Percentiles rank a stretch among this genome's conserved stretches.
Evolutionary conservation across 2,888 invertebrate genomes (phyloP).

Genomic region (Himalopsyche kuldschensis): DNA sequence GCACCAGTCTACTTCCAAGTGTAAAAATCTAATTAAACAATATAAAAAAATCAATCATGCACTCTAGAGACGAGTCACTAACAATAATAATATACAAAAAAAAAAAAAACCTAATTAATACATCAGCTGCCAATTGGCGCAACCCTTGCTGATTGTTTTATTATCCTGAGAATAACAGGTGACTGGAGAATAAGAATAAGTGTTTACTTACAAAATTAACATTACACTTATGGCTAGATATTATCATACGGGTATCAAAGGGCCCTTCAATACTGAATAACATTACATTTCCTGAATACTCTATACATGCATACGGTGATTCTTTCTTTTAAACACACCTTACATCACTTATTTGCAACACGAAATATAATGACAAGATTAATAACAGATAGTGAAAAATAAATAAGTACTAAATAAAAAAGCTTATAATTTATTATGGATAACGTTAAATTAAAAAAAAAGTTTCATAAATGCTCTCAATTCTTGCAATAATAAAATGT

Average conservation of each 20-base stretch:
- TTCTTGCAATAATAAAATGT: not conserved
- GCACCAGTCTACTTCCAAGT: conserved; percentile 32
- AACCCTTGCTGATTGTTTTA: conserved; percentile 3
- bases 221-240: not conserved
- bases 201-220: not conserved
- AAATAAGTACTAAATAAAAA: conserved; percentile 1
- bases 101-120: not conserved
- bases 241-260: not conserved
- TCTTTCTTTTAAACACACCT: not conserved
- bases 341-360: not conserved
- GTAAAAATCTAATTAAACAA: not conserved
- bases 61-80: not conserved
- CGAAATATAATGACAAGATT: not conserved
- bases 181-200: not conserved
- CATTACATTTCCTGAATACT: not conserved
- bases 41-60: not conserved
- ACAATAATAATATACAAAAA: not conserved
- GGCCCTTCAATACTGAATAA: not conserved
- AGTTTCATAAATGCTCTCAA: not conserved
- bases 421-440: not conserved
- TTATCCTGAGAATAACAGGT: not conserved
- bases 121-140: conserved; percentile 9
- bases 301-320: not conserved
- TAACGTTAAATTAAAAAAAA: not conserved
- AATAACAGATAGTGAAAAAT: not conserved